A percentile compares a stretch with the other conserved stretches of the same genome.
Conservation (phyloP, 2,888 invertebrate genomes). For the Drosophila pegasa region DNA sequence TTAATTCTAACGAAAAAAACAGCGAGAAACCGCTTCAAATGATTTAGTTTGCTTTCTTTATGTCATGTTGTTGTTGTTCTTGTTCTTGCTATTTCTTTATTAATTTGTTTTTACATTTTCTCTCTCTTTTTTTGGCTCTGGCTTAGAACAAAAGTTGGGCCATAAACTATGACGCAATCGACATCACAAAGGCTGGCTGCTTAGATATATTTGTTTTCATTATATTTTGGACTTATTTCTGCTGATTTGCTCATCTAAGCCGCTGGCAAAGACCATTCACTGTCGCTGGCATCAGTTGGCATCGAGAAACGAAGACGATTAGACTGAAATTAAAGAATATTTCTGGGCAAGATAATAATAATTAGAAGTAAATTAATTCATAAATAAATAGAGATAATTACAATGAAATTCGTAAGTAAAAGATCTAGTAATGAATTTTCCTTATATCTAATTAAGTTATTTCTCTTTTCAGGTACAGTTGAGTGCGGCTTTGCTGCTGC, state of each 20-base stretch:
- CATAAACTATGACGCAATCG: constrained; percentile 80
- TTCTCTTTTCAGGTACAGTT: constrained; percentile 38
- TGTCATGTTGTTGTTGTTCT: constrained; percentile 10
- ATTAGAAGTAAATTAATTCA: neutral
- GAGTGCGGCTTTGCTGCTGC: constrained; percentile 26
- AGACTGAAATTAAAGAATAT: constrained; percentile 37
- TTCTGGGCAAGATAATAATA: neutral
- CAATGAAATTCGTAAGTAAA: constrained; percentile 53
- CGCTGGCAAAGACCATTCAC: constrained; percentile 29
- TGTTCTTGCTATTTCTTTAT: constrained; percentile 4
- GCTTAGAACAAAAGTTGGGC: constrained; percentile 62
- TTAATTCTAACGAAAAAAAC: constrained; percentile 6
- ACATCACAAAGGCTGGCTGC: constrained; percentile 38
- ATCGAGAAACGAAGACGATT: constrained; percentile 41
- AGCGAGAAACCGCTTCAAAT: constrained; percentile 31
- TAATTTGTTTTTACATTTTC: neutral
- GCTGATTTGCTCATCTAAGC: constrained; percentile 67
- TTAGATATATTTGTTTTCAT: constrained; percentile 74
- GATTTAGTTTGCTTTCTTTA: constrained; percentile 43
- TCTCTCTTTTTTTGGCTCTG: constrained; percentile 1
- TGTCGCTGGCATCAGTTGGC: constrained; percentile 47
- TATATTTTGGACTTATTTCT: constrained; percentile 67
- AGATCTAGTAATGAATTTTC: neutral
- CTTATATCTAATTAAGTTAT: neutral
- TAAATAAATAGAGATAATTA: neutral